Conservation (phyloP, 1,140 invertebrate species). For the Tetraneura akinire region DNA sequence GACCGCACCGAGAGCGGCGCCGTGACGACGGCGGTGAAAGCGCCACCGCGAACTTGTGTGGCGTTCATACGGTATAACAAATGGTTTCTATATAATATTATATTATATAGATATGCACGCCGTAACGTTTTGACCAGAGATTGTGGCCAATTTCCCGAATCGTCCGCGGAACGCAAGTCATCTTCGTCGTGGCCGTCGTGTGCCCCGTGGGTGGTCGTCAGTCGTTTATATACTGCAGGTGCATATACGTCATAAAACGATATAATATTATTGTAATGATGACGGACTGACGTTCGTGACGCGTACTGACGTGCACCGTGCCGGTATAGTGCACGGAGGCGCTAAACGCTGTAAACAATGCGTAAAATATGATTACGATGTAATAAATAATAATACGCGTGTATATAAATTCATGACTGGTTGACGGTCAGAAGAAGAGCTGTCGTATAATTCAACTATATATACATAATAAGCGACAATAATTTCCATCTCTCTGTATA, state of each 20-base stretch:
- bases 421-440: not conserved
- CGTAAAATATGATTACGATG: not conserved
- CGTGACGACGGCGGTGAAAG: constrained; percentile 36
- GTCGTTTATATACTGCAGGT: no score
- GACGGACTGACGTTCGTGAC: constrained; percentile 16
- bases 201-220: constrained; percentile 42
- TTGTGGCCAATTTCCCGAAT: constrained; percentile 42
- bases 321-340: no score
- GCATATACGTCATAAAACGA: no score
- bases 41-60: constrained; percentile 47
- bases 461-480: no score
- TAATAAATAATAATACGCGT: no score
- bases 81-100: no score
- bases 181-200: constrained; percentile 41
- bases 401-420: no score
- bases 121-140: constrained; percentile 23
- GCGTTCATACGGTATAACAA: not conserved
- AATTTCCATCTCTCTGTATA: no score
- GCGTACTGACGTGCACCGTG: not conserved
- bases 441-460: no score
- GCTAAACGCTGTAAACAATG: constrained; percentile 35
- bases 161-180: constrained; percentile 29
- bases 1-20: constrained; percentile 31
- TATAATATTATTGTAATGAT: not conserved
- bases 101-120: no score